Conservation (phyloP, 2,113 vertebrate genomes). For the Penelope pileata region DNA sequence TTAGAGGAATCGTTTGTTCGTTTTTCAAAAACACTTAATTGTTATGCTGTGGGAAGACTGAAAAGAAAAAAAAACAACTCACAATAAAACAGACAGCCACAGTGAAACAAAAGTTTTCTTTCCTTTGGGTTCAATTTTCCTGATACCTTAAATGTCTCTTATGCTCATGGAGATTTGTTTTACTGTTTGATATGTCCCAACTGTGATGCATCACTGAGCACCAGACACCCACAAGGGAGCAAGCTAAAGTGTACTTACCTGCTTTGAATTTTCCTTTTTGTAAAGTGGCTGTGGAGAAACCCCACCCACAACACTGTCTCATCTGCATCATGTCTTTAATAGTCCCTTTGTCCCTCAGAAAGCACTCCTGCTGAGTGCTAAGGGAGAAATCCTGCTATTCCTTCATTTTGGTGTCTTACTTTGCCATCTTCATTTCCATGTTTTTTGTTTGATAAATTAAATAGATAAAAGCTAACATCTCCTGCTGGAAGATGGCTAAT, state of each 20-base stretch:
- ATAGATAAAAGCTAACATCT: constrained; percentile 47
- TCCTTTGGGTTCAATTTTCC: constrained; percentile 56
- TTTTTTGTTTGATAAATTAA: constrained; percentile 63
- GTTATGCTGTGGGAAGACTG: background rate
- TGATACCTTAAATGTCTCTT: constrained; percentile 37
- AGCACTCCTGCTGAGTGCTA: constrained; percentile 23
- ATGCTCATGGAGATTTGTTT: constrained; percentile 41
- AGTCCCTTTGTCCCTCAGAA: constrained; percentile 48
- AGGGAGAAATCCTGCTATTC: background rate
- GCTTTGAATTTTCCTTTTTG: constrained; percentile 33
- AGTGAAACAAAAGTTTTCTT: constrained; percentile 27
- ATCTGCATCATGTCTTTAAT: constrained; percentile 47
- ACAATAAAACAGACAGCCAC: background rate
- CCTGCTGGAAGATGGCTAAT: constrained; percentile 54
- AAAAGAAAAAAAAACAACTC: background rate
- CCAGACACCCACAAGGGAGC: constrained; percentile 29
- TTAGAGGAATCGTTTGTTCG: background rate
- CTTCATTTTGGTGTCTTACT: constrained; percentile 54
- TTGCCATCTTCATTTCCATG: constrained; percentile 61
- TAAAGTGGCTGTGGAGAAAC: background rate
- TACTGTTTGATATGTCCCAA: constrained; percentile 31
- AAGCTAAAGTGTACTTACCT: constrained; percentile 37
- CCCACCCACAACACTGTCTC: constrained; percentile 16
- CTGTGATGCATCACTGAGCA: constrained; percentile 30
- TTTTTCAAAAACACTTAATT: background rate